phyloP scores from a whole-genome alignment of 2,797 vertebrate species.

The Pteropus rufus region DNA sequence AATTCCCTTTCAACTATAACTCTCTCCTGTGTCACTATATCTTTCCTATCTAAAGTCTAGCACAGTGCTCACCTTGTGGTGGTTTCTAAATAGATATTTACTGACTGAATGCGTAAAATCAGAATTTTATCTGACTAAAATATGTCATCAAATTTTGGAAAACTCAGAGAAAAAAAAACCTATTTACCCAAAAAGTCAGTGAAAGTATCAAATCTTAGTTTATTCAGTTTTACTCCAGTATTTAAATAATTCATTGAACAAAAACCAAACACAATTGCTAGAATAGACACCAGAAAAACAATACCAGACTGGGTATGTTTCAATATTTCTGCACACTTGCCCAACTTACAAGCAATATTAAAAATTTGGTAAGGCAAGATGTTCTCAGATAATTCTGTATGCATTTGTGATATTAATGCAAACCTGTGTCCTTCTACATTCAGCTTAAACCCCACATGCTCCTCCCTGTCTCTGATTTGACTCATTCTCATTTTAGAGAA shows the following conservation, averaged over 20 bases:
- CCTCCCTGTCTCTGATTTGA: conserved; percentile 19
- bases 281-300: neutral
- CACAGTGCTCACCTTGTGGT: neutral
- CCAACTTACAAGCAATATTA: neutral
- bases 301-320: neutral
- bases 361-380: neutral
- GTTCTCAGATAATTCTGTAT: neutral
- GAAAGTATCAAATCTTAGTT: neutral
- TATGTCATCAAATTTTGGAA: neutral
- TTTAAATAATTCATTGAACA: neutral
- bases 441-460: neutral
- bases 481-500: conserved; percentile 37
- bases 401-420: neutral
- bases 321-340: neutral
- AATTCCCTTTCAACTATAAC: neutral
- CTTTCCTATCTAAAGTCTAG: neutral
- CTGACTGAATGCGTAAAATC: neutral
- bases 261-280: neutral
- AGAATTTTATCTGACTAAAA: neutral
- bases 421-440: neutral
- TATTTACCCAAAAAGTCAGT: neutral
- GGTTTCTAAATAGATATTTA: neutral
- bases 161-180: neutral
- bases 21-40: neutral
- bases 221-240: neutral